phyloP scores from a whole-genome alignment of 2,888 invertebrate species.

The Conus canariensis region DNA sequence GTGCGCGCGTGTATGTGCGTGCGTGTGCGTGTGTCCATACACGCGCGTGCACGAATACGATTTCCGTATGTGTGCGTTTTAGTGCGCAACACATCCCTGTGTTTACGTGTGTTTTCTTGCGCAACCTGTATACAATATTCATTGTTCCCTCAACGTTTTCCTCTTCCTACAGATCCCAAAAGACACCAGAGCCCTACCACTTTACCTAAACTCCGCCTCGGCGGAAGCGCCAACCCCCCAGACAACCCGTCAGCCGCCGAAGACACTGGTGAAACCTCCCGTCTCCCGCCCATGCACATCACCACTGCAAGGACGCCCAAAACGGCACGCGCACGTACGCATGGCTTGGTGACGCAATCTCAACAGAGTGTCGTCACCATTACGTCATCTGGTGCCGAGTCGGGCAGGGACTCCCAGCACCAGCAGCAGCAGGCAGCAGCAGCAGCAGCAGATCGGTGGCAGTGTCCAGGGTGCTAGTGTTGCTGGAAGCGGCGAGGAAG shows the following conservation, averaged over 20 bases:
- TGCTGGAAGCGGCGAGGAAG: background rate
- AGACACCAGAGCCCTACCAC: background rate
- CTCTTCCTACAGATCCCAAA: background rate
- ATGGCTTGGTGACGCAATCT: background rate
- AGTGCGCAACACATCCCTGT: too few relatives aligned
- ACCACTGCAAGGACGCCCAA: background rate
- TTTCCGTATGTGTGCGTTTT: too few relatives aligned
- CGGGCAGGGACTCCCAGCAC: background rate
- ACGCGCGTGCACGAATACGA: too few relatives aligned
- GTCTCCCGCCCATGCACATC: background rate
- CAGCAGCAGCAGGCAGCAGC: background rate
- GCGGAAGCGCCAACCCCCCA: background rate
- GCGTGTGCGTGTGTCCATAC: background rate
- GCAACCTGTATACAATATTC: too few relatives aligned
- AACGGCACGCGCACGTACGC: background rate
- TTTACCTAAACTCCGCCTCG: background rate
- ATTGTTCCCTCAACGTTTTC: background rate
- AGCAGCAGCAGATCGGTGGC: background rate
- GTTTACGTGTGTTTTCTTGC: too few relatives aligned
- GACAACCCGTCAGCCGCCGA: background rate
- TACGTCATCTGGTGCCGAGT: background rate
- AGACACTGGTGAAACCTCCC: background rate
- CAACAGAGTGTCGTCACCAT: background rate
- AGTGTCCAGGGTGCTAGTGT: background rate
- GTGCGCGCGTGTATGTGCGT: background rate